Percentiles rank a stretch among this genome's conserved stretches.
Conservation (phyloP, 2,797 vertebrate genomes). For the Fratercula arctica region DNA sequence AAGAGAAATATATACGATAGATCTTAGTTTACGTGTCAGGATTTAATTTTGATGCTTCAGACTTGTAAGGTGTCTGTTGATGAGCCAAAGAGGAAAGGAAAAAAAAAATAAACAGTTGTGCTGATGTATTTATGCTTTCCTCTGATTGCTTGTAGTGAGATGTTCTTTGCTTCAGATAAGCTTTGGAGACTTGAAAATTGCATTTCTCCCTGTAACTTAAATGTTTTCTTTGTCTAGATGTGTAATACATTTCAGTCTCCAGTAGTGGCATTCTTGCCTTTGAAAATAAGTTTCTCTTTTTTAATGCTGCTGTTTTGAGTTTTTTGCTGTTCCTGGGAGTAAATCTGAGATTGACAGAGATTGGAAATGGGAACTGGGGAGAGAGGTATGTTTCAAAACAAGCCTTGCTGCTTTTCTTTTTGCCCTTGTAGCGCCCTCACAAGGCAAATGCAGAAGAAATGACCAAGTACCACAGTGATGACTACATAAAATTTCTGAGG, state of each 20-base stretch:
- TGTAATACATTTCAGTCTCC: no score
- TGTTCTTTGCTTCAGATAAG: neutral
- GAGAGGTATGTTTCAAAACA: neutral
- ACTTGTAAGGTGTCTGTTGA: accelerated
- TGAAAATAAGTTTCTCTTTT: neutral
- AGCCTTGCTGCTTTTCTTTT: neutral
- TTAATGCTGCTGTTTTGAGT: neutral
- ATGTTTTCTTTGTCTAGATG: neutral
- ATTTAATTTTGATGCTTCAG: neutral
- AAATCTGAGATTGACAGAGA: neutral
- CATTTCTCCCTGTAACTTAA: neutral
- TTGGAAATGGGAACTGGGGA: neutral
- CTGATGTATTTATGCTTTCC: neutral
- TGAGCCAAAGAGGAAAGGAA: neutral
- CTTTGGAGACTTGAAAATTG: neutral
- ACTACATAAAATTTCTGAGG: conserved; percentile 96
- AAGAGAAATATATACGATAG: neutral
- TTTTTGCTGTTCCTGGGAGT: neutral
- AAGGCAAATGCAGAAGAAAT: conserved; percentile 97
- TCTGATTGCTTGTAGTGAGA: neutral
- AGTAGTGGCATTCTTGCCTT: neutral
- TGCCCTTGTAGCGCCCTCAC: conserved; percentile 88
- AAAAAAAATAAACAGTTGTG: accelerated
- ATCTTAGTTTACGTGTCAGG: accelerated
- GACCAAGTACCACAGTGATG: conserved; percentile 99